Percentiles rank a stretch among this genome's conserved stretches.
phyloP scores from a whole-genome alignment of 2,797 vertebrate genomes.

The Heterohyrax brucei region DNA sequence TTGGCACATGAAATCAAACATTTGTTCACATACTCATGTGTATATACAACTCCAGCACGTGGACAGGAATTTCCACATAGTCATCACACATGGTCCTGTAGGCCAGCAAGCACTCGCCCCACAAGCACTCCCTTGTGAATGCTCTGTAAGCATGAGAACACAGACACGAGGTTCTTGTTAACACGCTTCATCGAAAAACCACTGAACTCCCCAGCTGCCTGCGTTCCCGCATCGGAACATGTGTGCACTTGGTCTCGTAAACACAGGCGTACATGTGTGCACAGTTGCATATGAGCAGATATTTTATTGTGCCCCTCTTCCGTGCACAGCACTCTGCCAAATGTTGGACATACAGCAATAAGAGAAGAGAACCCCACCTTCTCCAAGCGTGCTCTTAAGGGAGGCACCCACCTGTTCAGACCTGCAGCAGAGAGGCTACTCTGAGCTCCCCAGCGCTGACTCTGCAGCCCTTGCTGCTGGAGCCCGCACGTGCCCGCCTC shows the following conservation, averaged over 20 bases:
- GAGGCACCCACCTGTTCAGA: rapidly evolving
- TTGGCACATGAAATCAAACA: not conserved
- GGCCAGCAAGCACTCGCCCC: rapidly evolving
- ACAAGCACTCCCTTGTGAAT: rapidly evolving
- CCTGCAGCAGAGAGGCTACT: not conserved
- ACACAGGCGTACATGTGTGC: rapidly evolving
- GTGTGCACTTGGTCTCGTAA: rapidly evolving
- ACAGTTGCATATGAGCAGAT: not conserved
- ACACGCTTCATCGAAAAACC: rapidly evolving
- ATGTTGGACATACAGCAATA: not conserved
- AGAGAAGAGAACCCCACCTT: not conserved
- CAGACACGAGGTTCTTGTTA: rapidly evolving
- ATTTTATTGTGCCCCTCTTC: not conserved
- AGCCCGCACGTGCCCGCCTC: rapidly evolving
- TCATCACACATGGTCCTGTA: rapidly evolving
- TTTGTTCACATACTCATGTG: not conserved
- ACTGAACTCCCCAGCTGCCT: rapidly evolving
- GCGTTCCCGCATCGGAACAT: rapidly evolving
- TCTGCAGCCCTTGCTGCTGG: not conserved
- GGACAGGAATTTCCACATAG: rapidly evolving
- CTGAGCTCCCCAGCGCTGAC: too few relatives aligned
- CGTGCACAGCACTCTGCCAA: not conserved
- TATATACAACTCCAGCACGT: rapidly evolving
- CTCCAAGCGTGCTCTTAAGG: rapidly evolving
- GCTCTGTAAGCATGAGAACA: rapidly evolving